Percentiles rank a stretch among this genome's conserved stretches.
Evolutionary conservation across 2,888 invertebrate genomes (phyloP).

Genomic region (Yponomeuta cagnagella): DNA sequence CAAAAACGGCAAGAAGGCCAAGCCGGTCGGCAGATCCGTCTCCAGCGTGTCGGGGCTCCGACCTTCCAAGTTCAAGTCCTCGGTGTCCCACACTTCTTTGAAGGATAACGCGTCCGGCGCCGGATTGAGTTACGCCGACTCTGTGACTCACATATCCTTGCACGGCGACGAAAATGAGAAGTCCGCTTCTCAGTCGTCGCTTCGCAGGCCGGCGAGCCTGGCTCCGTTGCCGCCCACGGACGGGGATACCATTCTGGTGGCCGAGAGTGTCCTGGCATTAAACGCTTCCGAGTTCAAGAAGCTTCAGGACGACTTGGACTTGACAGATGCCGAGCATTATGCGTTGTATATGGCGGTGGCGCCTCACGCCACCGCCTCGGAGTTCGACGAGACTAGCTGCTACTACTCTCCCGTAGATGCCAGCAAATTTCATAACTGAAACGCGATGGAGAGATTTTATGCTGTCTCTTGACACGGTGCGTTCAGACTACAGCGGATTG

Average conservation of each 20-base stretch:
- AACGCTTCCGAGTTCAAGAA: slow-evolving; percentile 58
- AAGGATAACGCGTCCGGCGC: slow-evolving; percentile 58
- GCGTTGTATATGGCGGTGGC: slow-evolving; percentile 91
- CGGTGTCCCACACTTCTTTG: slow-evolving; percentile 58
- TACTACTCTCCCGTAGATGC: slow-evolving; percentile 91
- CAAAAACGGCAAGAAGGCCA: slow-evolving; percentile 43
- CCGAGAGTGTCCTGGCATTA: slow-evolving; percentile 67
- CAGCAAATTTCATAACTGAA: slow-evolving; percentile 75
- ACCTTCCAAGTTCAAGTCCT: slow-evolving; percentile 64
- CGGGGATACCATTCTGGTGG: slow-evolving; percentile 76
- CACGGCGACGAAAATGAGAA: slow-evolving; percentile 73
- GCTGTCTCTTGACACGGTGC: neutral
- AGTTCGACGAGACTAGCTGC: slow-evolving; percentile 91
- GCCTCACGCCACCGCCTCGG: slow-evolving; percentile 89
- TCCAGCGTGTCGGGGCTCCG: slow-evolving; percentile 78
- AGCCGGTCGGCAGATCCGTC: slow-evolving; percentile 75
- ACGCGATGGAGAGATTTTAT: neutral
- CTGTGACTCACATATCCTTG: slow-evolving; percentile 80
- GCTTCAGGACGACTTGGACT: slow-evolving; percentile 76
- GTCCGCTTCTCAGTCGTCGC: slow-evolving; percentile 49
- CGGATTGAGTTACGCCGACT: slow-evolving; percentile 70
- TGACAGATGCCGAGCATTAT: slow-evolving; percentile 92
- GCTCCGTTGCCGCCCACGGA: slow-evolving; percentile 67
- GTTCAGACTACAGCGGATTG: slow-evolving; percentile 10
- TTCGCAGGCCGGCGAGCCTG: slow-evolving; percentile 41